Base-by-base conservation (phyloP, 1,140 invertebrate species). In the Drosophila tristis region DNA sequence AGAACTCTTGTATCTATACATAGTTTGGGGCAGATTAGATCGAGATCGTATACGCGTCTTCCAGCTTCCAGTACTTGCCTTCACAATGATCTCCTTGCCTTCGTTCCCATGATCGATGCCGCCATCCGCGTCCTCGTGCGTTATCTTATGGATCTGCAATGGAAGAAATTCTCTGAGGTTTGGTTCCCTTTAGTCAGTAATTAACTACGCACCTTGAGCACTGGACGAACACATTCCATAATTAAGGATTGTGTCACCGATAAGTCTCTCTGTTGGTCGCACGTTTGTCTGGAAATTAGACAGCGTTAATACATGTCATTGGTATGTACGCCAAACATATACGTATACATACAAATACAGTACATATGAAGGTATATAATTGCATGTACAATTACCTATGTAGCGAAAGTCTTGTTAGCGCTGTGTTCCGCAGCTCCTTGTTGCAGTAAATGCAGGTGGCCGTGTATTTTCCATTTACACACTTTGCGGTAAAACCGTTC, bases 51-150 rank as follows among this genome's bases (percentile, higher is more conserved):
- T n/a, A 2, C 20, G 11, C 0, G 16, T 31, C 29, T 31, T 31
- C 7, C 3, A 2, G 25, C 3, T 25, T 4, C 2, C 4, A n/a
- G 7, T 13, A 23, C 20, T 4, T 43, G 65, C 72, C 49, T 75
- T 75, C 13, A 74, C 72, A 26, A 75, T 75, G n/a, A 71, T 70
- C 6, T 71, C 67, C 13, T 71, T 71, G 15, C 65, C 67, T 13
- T 50, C 67, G 26, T 8, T 13, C 1, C 25, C 62, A 25, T 48
- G 42, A 5, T 8, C 60, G 11, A 48, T 9, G 0, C 3, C 43
- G 15, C 20, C 65, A 5, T 50, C 51, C 11, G 49, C 65, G 11
- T 39, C 11, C 0, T 7, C 63, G 15, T 2, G 9, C 0, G 66
- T 42, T 11, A 70, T 44, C 43, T 70, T 50, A n/a, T 58, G 54